These are phyloP conservation scores for Pegoplata infirma DNA, from an alignment of 2,888 invertebrate species.

Conservation along the genomic window DNA sequence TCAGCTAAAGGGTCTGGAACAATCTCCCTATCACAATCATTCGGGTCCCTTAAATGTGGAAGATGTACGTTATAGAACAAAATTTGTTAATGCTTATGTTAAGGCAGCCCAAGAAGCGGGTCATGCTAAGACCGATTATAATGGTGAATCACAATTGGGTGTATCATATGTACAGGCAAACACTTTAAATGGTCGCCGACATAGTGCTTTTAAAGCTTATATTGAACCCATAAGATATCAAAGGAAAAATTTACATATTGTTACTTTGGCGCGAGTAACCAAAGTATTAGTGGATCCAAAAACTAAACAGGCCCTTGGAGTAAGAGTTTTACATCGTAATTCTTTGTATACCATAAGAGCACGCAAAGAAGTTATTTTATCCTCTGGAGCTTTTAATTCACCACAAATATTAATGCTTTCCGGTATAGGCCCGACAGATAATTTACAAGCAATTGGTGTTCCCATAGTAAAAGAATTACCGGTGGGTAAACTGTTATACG, in stretches of 20 bases:
- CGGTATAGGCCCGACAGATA: slow-evolving; percentile 82
- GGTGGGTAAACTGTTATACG: slow-evolving; percentile 83
- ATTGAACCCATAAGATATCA: slow-evolving; percentile 80
- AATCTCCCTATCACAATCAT: slow-evolving; percentile 80
- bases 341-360: slow-evolving; percentile 80
- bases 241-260: slow-evolving; percentile 83
- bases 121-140: slow-evolving; percentile 84
- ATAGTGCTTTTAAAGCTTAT: slow-evolving; percentile 83
- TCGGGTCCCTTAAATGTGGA: slow-evolving; percentile 83
- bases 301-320: slow-evolving; percentile 83
- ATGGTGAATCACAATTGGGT: slow-evolving; percentile 82
- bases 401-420: slow-evolving; percentile 94
- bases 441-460: slow-evolving; percentile 80
- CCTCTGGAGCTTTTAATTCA: slow-evolving; percentile 92
- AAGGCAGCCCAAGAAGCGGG: slow-evolving; percentile 83
- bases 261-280: slow-evolving; percentile 82
- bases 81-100: slow-evolving; percentile 80
- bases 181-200: slow-evolving; percentile 81
- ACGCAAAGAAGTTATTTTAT: slow-evolving; percentile 89
- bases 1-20: slow-evolving; percentile 77
- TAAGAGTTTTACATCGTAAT: slow-evolving; percentile 82
- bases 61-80: slow-evolving; percentile 80
- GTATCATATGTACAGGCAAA: slow-evolving; percentile 84
- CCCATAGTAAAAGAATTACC: slow-evolving; percentile 83
- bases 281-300: slow-evolving; percentile 83